These are phyloP conservation scores for Lepidurus couesii DNA, from an alignment of 1,140 invertebrate species.

Conservation along the genomic window DNA sequence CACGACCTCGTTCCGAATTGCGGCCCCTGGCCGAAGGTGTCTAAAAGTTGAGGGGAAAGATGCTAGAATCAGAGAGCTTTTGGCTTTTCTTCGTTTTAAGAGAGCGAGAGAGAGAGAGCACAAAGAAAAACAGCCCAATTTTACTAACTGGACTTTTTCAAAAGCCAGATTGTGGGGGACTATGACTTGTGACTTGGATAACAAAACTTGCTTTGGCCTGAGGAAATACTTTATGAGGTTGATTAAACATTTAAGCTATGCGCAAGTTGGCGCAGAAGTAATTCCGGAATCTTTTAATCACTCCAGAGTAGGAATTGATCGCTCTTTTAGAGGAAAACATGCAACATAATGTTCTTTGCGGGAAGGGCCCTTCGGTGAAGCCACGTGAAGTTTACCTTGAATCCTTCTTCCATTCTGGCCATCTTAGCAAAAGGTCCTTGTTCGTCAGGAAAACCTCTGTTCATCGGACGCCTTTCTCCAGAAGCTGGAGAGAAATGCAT, in stretches of 20 bases:
- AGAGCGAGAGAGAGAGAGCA: too few relatives aligned
- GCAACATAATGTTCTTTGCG: background rate
- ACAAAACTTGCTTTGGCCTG: too few relatives aligned
- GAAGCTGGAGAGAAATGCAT: background rate
- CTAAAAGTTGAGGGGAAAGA: background rate
- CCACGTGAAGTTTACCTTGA: background rate
- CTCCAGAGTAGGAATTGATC: too few relatives aligned
- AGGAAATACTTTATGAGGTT: too few relatives aligned
- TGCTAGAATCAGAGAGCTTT: constrained; percentile 7
- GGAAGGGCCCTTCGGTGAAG: background rate
- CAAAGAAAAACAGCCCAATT: too few relatives aligned
- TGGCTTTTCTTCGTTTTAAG: background rate
- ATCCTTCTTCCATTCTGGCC: constrained; percentile 12
- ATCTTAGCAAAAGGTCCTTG: background rate
- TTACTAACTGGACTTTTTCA: too few relatives aligned
- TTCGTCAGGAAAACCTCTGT: background rate
- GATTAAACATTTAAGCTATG: too few relatives aligned
- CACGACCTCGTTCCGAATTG: constrained; percentile 14
- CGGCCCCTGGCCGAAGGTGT: background rate
- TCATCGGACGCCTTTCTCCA: constrained; percentile 20
- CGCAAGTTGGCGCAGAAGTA: too few relatives aligned
- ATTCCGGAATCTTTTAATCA: too few relatives aligned
- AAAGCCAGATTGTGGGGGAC: too few relatives aligned
- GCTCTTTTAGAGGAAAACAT: too few relatives aligned
- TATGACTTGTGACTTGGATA: too few relatives aligned